Base-by-base conservation (phyloP, 2,113 vertebrate genomes). In the Tetrax tetrax region DNA sequence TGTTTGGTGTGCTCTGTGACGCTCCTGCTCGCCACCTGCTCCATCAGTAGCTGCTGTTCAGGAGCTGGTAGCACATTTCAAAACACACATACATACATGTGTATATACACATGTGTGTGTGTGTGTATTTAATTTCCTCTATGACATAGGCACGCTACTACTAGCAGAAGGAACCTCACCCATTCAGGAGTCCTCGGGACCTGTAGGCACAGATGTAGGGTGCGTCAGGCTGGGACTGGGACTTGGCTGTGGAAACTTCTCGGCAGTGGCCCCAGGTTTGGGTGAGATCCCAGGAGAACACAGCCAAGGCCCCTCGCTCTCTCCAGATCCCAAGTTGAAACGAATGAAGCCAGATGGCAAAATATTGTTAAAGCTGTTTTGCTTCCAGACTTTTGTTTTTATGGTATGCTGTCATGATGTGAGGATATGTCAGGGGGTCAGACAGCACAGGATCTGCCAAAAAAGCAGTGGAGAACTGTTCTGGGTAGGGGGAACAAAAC, bases 321-420 rank as follows among this genome's bases (percentile, higher is more conserved):
- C 43, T 87, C 35, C 61, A 71, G 72, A 70, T 87, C 53, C 41
- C 22, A 31, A 25, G 43, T 64, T 71, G 48, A 33, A 95, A 79
- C 57, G 68, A 79, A 87, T 69, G 21, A 79, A 79, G 43, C 35
- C 84, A 87, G 69, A 76, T 82, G 87, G 82, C 10, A 27, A 71
- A 87, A 85, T 75, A 64, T 15, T 56, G 45, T 71, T 71, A 89
- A 89, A 85, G 31, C 35, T 91, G 48, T 77, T 94, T 82, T 87
- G 29, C 38, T 79, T 90, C 74, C 69, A 78, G 74, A n/a, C 51
- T 91, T 76, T 4, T 54, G 74, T 59, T 95, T 87, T 89, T 72
- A 35, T 64, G 61, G 33, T 70, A 51, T 90, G 71, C 53, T 95
- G 51, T 87, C 51, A 64, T 76, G 61, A 41, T 71, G 41, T 83